These are phyloP conservation scores for Tyria jacobaeae DNA, from an alignment of 2,888 invertebrate genomes.

Conservation along the genomic window DNA sequence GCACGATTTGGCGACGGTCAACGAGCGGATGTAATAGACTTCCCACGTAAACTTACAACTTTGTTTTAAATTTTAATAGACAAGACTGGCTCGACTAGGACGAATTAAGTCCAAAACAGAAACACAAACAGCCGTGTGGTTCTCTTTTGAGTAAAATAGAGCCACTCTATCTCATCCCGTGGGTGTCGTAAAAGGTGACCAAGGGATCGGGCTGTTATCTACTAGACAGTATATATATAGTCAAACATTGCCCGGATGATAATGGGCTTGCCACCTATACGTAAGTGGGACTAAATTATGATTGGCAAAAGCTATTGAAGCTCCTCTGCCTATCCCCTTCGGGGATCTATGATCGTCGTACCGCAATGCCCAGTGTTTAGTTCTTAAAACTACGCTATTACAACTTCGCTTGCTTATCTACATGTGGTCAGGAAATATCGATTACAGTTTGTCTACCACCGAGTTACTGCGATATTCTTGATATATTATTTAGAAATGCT, in stretches of 20 bases:
- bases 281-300: too few species aligned
- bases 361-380: neutral
- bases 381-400: neutral
- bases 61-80: neutral
- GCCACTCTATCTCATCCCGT: too few species aligned
- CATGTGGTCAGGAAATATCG: slow-evolving; percentile 58
- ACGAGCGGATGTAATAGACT: neutral
- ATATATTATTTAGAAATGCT: neutral
- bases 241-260: too few species aligned
- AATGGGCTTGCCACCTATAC: too few species aligned
- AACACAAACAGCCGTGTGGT: too few species aligned
- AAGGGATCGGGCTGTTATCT: too few species aligned
- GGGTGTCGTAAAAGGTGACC: too few species aligned
- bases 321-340: too few species aligned
- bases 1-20: neutral
- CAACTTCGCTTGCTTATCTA: slow-evolving; percentile 30
- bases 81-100: neutral
- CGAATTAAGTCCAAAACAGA: neutral
- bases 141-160: too few species aligned
- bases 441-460: slow-evolving; percentile 45
- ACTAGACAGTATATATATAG: too few species aligned
- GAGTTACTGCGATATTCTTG: slow-evolving; percentile 20
- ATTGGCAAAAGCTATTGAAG: too few species aligned
- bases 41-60: neutral
- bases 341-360: neutral